Base-by-base conservation (phyloP, 2,888 invertebrate genomes). In the Cartodere bifasciata region DNA sequence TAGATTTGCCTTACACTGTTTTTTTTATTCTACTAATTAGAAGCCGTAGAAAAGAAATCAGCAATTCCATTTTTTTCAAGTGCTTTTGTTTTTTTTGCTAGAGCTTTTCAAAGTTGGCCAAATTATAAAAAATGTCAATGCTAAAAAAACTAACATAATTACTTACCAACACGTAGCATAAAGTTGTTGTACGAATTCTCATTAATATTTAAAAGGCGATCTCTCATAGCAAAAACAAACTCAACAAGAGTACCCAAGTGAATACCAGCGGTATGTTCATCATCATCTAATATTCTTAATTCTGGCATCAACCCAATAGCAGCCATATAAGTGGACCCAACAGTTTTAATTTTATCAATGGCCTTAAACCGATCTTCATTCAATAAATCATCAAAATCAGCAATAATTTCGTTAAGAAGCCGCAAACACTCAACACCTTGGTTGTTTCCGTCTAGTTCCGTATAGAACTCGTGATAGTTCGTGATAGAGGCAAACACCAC, bases 401-500 rank as follows among this genome's bases (percentile, higher is more conserved):
- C 86, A 32, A 91, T 88, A 44, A 91, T 88, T 59, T 91, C 90
- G 56, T 91, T 90, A 7, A 91, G 70, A 38, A 90, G 67, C 37
- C 88, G 62, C 32, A 91, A 65, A 56, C 88, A 90, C 62, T 90
- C 90, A 52, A 87, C 75, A 2, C 88, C 88, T 62, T 88, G 87
- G 62, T 87, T 87, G 56, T 87, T 88, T 11, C 86, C 87, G 57
- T 87, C 87, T 42, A 90, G 68, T 65, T 90, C 90, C 55, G 83
- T 85, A 63, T 90, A 90, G 65, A 90, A 88, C 63, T 91, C 90
- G 61, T 86, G 84, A 63, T 88, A 91, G 65, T 90, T 91, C 48
- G 90, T 87, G 54, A 91, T 86, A 37, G 86, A 86, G 14, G 86
- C 88, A 62, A 91, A 91, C 44, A 88, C 79, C 14, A 91, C 88